These are phyloP conservation scores for Ophion costatus DNA, from an alignment of 2,888 invertebrate genomes.

Conservation along the genomic window DNA sequence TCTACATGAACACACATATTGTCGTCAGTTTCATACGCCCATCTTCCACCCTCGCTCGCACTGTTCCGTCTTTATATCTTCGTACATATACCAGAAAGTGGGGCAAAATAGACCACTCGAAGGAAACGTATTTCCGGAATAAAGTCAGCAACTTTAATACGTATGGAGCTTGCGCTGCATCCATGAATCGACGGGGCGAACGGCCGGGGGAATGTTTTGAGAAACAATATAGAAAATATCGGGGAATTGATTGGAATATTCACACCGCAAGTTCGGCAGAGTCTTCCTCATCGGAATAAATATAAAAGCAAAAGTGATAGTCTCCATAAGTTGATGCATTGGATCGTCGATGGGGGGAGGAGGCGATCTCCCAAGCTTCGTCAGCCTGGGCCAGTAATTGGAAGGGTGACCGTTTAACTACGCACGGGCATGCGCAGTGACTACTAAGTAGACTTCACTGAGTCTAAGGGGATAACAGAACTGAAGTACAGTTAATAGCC, in stretches of 20 bases:
- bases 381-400: too few species aligned
- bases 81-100: not conserved
- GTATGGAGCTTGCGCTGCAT: not conserved
- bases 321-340: too few species aligned
- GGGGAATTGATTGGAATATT: not conserved
- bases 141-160: slow-evolving; percentile 11
- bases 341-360: too few species aligned
- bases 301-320: not conserved
- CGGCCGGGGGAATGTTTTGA: too few species aligned
- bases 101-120: slow-evolving; percentile 18
- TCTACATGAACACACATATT: slow-evolving; percentile 19
- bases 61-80: slow-evolving; percentile 1
- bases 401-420: too few species aligned
- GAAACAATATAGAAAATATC: not conserved
- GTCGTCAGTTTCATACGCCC: slow-evolving; percentile 41
- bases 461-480: too few species aligned
- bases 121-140: slow-evolving; percentile 8
- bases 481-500: too few species aligned
- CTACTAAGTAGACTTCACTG: too few species aligned
- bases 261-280: not conserved
- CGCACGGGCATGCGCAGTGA: too few species aligned
- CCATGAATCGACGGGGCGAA: too few species aligned
- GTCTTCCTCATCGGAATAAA: not conserved
- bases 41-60: slow-evolving; percentile 38
- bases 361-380: too few species aligned